Evolutionary conservation across 2,113 vertebrate genomes (phyloP), one percentile per base, ranked within the genome.

Genomic region (Alexandromys fortis): DNA sequence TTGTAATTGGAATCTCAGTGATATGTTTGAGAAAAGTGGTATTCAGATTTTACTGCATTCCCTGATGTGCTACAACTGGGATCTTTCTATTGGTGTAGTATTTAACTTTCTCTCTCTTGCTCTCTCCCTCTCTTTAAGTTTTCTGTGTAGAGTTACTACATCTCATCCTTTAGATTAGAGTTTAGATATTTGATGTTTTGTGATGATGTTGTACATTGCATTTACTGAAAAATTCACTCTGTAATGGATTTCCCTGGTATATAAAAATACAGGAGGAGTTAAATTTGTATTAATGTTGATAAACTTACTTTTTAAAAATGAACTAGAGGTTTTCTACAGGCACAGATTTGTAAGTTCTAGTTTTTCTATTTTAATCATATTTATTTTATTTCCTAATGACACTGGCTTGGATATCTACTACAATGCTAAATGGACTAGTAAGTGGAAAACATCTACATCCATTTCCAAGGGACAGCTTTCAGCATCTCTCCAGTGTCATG

Each of bases 191-290:
- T 86, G 35, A 33, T 70, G 38, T 76, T 92, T 88, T 92, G 28
- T 94, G 58, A 92, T 76, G 58, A 67, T 76, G 42, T 24, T 81
- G 11, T 38, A 38, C 52, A 92, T n/a, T 8, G 9, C 35, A 67
- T 75, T 79, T 70, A 68, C n/a, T 86, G 81, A 86, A 92, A 81
- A 92, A 58, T 93, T 38, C 52, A 92, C 35, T 89, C 86, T 89
- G 7, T 79, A 86, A 21, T 94, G n/a, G n/a, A 58, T 78, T 94
- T 47, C 93, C 55, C 28, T 67, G 28, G 33, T 77, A n/a, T 83
- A 86, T 81, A 61, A 70, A 92, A 95, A 82, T 90, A 19, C 14
- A 86, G 55, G 3, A 14, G 4, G n/a, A 12, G 45, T 75, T n/a
- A 5, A 63, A 63, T 90, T 73, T 75, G 12, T 58, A 70, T 63